These are phyloP conservation scores for Peromyscus nudipes DNA, from an alignment of 2,797 vertebrate genomes.

Conservation along the genomic window DNA sequence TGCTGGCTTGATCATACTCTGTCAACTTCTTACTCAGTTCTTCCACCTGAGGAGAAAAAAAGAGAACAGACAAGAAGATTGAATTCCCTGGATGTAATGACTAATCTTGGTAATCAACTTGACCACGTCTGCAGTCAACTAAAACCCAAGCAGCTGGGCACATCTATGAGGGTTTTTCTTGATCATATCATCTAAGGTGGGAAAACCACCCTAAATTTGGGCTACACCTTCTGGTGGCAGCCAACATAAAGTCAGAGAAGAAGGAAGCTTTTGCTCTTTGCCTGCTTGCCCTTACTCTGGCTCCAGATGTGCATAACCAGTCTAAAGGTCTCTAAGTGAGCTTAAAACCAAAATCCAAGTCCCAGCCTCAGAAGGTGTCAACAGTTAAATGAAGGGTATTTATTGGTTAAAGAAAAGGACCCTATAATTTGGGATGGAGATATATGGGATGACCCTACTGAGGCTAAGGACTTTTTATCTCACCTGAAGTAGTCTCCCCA, in stretches of 20 bases:
- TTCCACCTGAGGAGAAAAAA: constrained; percentile 84
- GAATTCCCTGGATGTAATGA: background rate
- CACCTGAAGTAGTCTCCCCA: background rate
- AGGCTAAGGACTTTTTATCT: background rate
- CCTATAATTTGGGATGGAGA: background rate
- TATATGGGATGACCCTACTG: background rate
- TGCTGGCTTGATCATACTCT: constrained; percentile 86
- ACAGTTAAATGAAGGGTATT: background rate
- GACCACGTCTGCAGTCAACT: background rate
- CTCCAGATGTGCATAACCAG: background rate
- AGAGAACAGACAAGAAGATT: background rate
- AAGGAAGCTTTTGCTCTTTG: background rate
- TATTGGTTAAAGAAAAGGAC: background rate
- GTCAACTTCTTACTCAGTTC: constrained; percentile 88
- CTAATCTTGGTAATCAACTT: background rate
- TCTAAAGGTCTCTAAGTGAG: background rate
- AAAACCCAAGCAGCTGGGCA: background rate
- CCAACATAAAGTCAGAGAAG: background rate
- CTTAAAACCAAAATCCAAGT: background rate
- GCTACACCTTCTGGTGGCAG: background rate
- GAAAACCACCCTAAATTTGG: background rate
- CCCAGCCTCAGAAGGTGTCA: background rate
- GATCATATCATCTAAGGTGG: background rate
- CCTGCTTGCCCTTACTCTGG: background rate
- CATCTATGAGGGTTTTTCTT: background rate